Evolutionary conservation across 2,113 vertebrate genomes (phyloP).

Genomic region (Corvus hawaiiensis): DNA sequence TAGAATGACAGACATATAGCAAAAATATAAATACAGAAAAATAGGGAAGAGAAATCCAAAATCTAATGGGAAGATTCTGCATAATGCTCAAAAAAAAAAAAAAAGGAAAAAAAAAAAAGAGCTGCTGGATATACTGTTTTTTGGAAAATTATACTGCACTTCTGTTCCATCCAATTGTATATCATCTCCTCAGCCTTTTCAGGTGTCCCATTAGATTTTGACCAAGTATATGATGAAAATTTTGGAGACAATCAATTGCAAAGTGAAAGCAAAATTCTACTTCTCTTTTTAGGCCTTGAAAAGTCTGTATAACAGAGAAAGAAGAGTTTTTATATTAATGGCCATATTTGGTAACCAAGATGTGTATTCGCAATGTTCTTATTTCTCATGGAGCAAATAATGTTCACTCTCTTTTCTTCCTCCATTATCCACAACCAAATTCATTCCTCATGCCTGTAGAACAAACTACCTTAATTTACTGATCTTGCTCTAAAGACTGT

Average conservation of each 20-base stretch:
- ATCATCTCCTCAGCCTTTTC: neutral
- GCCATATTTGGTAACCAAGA: neutral
- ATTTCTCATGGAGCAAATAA: neutral
- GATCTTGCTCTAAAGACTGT: neutral
- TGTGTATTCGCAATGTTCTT: neutral
- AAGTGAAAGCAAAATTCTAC: neutral
- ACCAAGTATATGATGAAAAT: neutral
- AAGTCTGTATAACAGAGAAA: neutral
- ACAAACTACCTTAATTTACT: constrained; percentile 5
- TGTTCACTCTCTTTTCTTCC: neutral
- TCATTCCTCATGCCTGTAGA: neutral
- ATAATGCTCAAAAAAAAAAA: neutral
- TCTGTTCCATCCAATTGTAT: neutral
- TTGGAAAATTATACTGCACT: neutral
- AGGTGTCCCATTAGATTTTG: neutral
- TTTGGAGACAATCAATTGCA: neutral
- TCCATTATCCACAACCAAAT: neutral
- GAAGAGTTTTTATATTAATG: neutral
- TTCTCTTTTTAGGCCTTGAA: neutral
- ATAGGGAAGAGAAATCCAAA: neutral
- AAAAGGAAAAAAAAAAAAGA: neutral
- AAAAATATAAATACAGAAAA: neutral
- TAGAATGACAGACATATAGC: neutral
- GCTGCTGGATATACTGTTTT: neutral
- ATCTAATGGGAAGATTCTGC: neutral